Percentiles rank a stretch among this genome's conserved stretches.
Evolutionary conservation across 2,113 vertebrate species (phyloP).

Genomic region (Grammomys dolichurus): DNA sequence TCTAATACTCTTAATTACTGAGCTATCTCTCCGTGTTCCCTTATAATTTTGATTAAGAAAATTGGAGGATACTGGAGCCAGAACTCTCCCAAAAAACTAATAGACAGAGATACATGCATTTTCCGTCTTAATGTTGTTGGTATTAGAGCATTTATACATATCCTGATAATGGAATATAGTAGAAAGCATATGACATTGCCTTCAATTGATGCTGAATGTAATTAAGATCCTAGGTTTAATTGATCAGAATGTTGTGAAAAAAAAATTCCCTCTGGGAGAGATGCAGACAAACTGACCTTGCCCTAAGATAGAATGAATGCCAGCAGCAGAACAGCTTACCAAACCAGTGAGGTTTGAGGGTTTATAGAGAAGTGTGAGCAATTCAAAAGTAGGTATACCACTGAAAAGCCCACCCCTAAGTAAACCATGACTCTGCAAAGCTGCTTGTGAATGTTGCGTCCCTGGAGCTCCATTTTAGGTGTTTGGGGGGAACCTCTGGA

Average conservation of each 20-base stretch:
- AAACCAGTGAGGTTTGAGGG: background rate
- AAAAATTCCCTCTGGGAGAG: background rate
- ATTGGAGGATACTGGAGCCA: background rate
- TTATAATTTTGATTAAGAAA: background rate
- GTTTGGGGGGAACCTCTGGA: background rate
- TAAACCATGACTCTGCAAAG: background rate
- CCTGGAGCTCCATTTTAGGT: background rate
- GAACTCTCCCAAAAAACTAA: background rate
- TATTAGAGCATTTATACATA: accelerated
- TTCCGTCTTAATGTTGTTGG: background rate
- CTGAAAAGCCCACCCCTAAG: background rate
- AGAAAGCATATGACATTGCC: background rate
- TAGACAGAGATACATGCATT: background rate
- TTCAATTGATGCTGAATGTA: background rate
- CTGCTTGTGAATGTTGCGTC: background rate
- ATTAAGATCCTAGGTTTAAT: background rate
- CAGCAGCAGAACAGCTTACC: too few relatives aligned
- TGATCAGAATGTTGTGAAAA: background rate
- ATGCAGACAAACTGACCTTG: background rate
- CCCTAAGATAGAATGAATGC: background rate
- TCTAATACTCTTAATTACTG: background rate
- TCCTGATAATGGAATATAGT: background rate
- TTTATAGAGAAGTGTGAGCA: background rate
- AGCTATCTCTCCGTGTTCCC: background rate
- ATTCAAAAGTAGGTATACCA: background rate